Percentiles rank a stretch among this genome's conserved stretches.
Conservation (phyloP, 2,113 vertebrate genomes). For the Oncorhynchus gorbuscha region DNA sequence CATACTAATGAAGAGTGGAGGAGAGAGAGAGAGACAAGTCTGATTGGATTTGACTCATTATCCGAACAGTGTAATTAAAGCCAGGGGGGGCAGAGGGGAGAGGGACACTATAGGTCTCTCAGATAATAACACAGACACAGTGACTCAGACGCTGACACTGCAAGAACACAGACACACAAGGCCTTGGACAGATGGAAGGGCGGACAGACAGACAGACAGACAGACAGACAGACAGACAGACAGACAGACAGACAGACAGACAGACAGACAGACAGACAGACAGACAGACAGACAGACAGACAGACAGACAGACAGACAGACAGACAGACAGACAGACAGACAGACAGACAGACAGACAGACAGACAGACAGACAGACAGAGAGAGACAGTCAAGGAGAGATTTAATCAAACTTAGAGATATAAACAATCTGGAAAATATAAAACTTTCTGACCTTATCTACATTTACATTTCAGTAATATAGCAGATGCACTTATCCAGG, state of each 20-base stretch:
- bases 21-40: slow-evolving; percentile 63
- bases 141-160: not conserved
- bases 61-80: slow-evolving; percentile 75
- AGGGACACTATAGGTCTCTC: slow-evolving; percentile 41
- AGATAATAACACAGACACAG: slow-evolving; percentile 2
- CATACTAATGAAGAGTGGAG: slow-evolving; percentile 70
- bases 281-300: not conserved
- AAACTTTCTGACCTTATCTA: slow-evolving; percentile 20
- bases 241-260: too few relatives aligned
- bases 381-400: slow-evolving; percentile 10
- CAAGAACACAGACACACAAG: not conserved
- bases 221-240: too few relatives aligned
- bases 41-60: slow-evolving; percentile 81
- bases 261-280: not conserved
- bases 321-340: too few relatives aligned
- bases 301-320: too few relatives aligned
- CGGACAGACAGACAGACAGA: not conserved
- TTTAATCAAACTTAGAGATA: not conserved
- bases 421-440: not conserved
- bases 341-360: too few relatives aligned
- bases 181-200: not conserved
- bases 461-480: too few relatives aligned
- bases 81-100: slow-evolving; percentile 66
- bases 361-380: not conserved
- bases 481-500: not conserved